Conservation (phyloP, 2,888 invertebrate species). For the Eustalomyia histrio region DNA sequence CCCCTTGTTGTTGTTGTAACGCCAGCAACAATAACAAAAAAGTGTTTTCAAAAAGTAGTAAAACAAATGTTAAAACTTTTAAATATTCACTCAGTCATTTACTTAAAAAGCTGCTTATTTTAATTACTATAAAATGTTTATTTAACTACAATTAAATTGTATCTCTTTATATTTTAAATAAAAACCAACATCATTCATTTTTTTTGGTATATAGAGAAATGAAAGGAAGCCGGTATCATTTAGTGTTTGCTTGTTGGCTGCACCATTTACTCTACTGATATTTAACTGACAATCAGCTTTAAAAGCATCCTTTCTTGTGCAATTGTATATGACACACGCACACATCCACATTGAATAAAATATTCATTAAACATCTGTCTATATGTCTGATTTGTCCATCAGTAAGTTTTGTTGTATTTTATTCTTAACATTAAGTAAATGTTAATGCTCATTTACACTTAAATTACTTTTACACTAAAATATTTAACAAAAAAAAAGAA, state of each 20-base stretch:
- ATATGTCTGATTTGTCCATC: slow-evolving; percentile 6
- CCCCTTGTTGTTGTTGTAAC: background rate
- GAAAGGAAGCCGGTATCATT: background rate
- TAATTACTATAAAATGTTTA: slow-evolving; percentile 21
- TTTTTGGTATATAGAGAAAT: background rate
- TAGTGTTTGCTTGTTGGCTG: background rate
- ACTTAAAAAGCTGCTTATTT: slow-evolving; percentile 28
- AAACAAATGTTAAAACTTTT: slow-evolving; percentile 29
- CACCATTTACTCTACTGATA: background rate
- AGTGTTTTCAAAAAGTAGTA: background rate
- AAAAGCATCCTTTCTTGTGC: background rate
- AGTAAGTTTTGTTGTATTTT: background rate
- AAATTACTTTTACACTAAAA: background rate
- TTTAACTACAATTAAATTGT: slow-evolving; percentile 28
- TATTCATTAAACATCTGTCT: background rate
- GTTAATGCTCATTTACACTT: slow-evolving; percentile 2
- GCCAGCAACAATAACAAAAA: slow-evolving; percentile 2
- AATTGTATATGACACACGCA: background rate
- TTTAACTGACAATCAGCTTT: slow-evolving; percentile 18
- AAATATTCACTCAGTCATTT: slow-evolving; percentile 3
- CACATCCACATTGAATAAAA: background rate
- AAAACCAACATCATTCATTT: background rate
- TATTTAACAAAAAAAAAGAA: background rate
- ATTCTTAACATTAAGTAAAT: background rate
- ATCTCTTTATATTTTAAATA: slow-evolving; percentile 8